These are phyloP conservation scores for Atopsyche davidsoni DNA, from an alignment of 1,140 invertebrate genomes.

Conservation along the genomic window DNA sequence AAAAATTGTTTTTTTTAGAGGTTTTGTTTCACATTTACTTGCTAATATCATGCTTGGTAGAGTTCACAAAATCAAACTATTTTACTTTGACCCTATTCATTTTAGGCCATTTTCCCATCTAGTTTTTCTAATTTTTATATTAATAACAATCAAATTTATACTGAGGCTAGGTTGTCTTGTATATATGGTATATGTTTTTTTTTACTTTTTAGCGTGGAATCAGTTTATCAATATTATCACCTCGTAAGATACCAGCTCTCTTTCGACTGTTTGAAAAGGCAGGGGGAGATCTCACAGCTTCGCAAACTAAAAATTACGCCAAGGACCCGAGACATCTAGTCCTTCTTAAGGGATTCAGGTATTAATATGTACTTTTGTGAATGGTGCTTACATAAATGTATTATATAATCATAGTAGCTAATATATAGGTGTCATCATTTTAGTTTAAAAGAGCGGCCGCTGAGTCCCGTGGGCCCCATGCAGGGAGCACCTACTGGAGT, in stretches of 20 bases:
- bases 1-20: neutral
- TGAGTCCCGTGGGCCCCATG: constrained; percentile 58
- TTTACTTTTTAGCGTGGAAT: constrained; percentile 62
- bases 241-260: constrained; percentile 76
- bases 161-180: too few relatives aligned
- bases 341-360: constrained; percentile 67
- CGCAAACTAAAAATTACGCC: constrained; percentile 84
- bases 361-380: too few relatives aligned
- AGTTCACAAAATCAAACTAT: too few relatives aligned
- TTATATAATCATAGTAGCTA: neutral
- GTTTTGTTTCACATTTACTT: constrained; percentile 1
- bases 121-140: too few relatives aligned
- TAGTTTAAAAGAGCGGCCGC: constrained; percentile 73
- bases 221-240: constrained; percentile 82
- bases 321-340: constrained; percentile 82
- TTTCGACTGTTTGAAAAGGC: constrained; percentile 77
- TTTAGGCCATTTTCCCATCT: too few relatives aligned
- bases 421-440: constrained; percentile 30
- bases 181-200: constrained; percentile 14
- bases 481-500: constrained; percentile 23
- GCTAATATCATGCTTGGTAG: constrained; percentile 10
- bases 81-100: too few relatives aligned
- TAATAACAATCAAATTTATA: too few relatives aligned
- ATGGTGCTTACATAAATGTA: too few relatives aligned
- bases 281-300: constrained; percentile 72